These are phyloP conservation scores for Cosmorhoe ocellata DNA, from an alignment of 2,888 invertebrate species.

Conservation along the genomic window DNA sequence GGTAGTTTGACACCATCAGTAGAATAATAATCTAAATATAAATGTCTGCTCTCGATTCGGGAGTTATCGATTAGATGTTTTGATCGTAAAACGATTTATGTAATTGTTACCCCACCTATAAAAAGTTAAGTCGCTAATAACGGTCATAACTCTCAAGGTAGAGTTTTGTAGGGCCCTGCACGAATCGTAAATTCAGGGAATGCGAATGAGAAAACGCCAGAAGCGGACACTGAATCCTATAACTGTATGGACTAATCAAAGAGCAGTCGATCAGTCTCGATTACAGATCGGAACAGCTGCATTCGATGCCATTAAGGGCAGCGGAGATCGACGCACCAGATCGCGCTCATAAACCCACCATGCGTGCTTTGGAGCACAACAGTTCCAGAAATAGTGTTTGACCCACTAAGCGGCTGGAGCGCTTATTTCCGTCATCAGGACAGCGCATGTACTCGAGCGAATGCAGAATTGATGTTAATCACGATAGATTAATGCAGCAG, in stretches of 20 bases:
- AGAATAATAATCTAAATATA: constrained; percentile 67
- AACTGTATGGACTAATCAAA: constrained; percentile 20
- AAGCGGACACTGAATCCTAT: constrained; percentile 11
- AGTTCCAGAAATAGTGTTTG: constrained; percentile 77
- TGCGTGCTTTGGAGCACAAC: constrained; percentile 70
- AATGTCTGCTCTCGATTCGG: constrained; percentile 50
- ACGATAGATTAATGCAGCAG: constrained; percentile 47
- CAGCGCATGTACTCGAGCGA: constrained; percentile 46
- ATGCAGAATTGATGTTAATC: constrained; percentile 55
- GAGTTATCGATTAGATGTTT: constrained; percentile 44
- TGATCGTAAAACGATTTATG: constrained; percentile 33
- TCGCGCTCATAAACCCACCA: constrained; percentile 63
- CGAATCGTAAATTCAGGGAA: constrained; percentile 11
- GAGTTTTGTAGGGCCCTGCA: constrained; percentile 8
- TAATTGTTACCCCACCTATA: constrained; percentile 1
- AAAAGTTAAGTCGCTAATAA: constrained; percentile 8
- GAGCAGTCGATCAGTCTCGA: constrained; percentile 23
- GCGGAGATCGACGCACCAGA: constrained; percentile 46
- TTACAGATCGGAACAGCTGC: constrained; percentile 39
- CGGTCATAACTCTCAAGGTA: constrained; percentile 9
- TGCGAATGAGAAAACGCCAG: constrained; percentile 12
- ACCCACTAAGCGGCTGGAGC: constrained; percentile 78
- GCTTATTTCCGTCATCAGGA: constrained; percentile 80
- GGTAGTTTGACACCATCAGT: constrained; percentile 70
- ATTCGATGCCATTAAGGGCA: constrained; percentile 54